Conservation (phyloP, 1,140 invertebrate species). For the Cyclina sinensis region DNA sequence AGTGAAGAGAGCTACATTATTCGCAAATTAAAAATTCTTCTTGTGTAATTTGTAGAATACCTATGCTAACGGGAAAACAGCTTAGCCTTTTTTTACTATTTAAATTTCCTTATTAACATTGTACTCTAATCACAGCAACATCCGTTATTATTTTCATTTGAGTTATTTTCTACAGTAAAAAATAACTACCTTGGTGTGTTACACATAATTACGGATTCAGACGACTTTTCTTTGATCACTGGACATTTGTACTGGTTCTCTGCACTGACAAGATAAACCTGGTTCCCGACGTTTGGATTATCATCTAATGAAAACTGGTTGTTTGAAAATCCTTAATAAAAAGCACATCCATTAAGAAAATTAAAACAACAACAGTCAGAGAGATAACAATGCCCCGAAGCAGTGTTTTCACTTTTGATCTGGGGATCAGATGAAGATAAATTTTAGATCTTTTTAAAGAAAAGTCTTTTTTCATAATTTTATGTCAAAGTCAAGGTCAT, state of each 20-base stretch:
- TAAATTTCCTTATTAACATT: not conserved
- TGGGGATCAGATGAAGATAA: too few relatives aligned
- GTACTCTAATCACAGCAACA: not conserved
- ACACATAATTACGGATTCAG: not conserved
- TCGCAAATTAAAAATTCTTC: too few relatives aligned
- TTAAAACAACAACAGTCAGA: too few relatives aligned
- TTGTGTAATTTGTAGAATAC: not conserved
- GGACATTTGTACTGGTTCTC: not conserved
- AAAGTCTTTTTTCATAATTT: too few relatives aligned
- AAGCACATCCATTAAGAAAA: too few relatives aligned
- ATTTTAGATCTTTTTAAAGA: too few relatives aligned
- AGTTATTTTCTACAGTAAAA: not conserved
- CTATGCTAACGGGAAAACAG: not conserved
- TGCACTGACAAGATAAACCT: not conserved
- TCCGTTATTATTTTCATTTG: not conserved
- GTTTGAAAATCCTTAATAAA: not conserved
- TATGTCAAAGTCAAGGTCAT: too few relatives aligned
- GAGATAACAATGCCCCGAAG: too few relatives aligned
- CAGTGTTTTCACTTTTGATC: too few relatives aligned
- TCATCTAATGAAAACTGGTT: not conserved
- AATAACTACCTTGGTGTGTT: not conserved
- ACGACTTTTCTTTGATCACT: not conserved
- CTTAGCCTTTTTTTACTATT: not conserved
- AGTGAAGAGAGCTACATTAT: not conserved
- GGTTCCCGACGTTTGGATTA: not conserved